phyloP scores from a whole-genome alignment of 1,140 invertebrate species.

The Muscidifurax raptorellus region DNA sequence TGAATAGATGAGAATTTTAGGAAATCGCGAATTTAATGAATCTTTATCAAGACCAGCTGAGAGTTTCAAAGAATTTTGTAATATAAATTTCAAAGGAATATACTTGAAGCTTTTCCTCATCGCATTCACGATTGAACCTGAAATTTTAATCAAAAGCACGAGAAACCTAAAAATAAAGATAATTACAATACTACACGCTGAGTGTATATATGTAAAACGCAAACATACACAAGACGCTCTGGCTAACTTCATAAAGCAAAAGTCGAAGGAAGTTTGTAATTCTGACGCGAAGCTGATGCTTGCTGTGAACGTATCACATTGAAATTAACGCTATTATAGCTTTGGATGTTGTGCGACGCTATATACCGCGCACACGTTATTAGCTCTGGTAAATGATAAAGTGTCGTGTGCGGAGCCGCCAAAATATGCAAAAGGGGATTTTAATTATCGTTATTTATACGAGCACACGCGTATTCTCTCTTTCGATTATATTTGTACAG shows the following conservation, averaged over 20 bases:
- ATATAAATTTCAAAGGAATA: not conserved
- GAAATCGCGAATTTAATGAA: not conserved
- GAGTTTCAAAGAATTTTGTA: not conserved
- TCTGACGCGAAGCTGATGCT: not conserved
- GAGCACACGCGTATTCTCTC: not conserved
- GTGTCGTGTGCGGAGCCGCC: not conserved
- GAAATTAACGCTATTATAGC: conserved; percentile 10
- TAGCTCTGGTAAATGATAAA: conserved; percentile 30
- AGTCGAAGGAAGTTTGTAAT: not conserved
- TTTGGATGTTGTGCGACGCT: not conserved
- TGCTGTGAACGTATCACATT: not conserved
- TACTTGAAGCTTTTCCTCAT: no score
- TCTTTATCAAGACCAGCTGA: no score
- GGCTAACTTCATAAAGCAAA: not conserved
- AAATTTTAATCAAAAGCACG: no score
- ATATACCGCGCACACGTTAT: not conserved
- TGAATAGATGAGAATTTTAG: not conserved
- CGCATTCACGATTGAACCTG: no score
- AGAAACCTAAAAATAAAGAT: no score
- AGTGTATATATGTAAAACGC: no score
- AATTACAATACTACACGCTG: no score
- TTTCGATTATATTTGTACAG: conserved; percentile 2
- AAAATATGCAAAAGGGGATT: conserved; percentile 46
- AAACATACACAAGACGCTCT: no score
- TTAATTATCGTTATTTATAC: conserved; percentile 48